A percentile compares a stretch with the other conserved stretches of the same genome.
These are phyloP conservation scores for Papilio gigon DNA, from an alignment of 2,888 invertebrate species.

Conservation along the genomic window DNA sequence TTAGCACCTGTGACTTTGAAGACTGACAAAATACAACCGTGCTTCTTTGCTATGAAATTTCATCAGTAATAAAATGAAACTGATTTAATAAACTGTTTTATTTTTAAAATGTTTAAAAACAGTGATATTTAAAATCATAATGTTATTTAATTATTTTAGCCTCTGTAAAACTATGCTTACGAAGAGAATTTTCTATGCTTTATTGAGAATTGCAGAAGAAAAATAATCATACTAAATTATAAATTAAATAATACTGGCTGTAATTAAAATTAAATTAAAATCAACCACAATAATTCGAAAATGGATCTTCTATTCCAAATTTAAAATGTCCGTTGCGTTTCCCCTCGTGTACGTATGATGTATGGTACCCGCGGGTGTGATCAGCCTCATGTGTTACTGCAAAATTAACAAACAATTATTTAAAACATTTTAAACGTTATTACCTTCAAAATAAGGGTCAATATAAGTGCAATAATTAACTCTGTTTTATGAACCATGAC, in stretches of 20 bases:
- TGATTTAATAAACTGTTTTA: not conserved
- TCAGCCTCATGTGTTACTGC: constrained; percentile 52
- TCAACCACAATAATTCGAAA: constrained; percentile 53
- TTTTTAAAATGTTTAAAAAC: not conserved
- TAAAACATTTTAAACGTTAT: constrained; percentile 22
- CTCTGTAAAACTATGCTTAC: no score
- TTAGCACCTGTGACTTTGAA: constrained; percentile 52
- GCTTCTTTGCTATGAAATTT: constrained; percentile 3
- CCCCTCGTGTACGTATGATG: constrained; percentile 63
- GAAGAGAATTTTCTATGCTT: no score
- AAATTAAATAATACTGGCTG: constrained; percentile 8
- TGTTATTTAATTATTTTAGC: not conserved
- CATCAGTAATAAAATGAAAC: not conserved
- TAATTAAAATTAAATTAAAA: constrained; percentile 34
- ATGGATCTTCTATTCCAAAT: constrained; percentile 69
- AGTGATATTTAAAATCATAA: not conserved
- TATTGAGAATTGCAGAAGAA: no score
- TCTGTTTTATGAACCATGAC: constrained; percentile 24
- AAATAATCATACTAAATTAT: no score
- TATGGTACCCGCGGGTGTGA: constrained; percentile 73
- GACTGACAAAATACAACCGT: constrained; percentile 11
- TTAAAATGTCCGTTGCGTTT: constrained; percentile 68
- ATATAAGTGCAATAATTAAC: not conserved
- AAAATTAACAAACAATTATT: constrained; percentile 5
- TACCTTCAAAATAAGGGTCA: not conserved